Conservation (phyloP, 2,888 invertebrate genomes). For the Eubasilissa splendida region DNA sequence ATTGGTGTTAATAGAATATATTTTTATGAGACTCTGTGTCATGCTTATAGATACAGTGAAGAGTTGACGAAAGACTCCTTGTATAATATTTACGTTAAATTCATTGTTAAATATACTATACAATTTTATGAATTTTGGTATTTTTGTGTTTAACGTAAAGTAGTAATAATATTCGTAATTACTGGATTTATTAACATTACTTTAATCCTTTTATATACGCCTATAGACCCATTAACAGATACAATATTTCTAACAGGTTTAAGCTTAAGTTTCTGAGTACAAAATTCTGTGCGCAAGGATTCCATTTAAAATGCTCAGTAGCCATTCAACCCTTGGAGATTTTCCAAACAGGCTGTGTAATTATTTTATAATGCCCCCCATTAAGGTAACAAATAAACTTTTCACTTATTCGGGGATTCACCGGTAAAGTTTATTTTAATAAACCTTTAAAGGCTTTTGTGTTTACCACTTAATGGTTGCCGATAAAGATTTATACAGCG, state of each 20-base stretch:
- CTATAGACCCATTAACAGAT: constrained; percentile 6
- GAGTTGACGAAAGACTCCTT: no score
- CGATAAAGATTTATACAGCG: constrained; percentile 32
- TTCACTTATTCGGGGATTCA: constrained; percentile 40
- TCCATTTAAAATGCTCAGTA: constrained; percentile 16
- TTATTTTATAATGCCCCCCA: constrained; percentile 43
- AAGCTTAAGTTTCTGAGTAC: background rate
- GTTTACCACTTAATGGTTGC: constrained; percentile 27
- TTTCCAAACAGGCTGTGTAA: constrained; percentile 40
- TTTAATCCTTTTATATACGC: constrained; percentile 1
- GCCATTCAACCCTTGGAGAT: constrained; percentile 41
- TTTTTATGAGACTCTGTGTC: no score
- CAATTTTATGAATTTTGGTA: no score
- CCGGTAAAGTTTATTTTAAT: constrained; percentile 32
- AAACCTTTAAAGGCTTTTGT: constrained; percentile 32
- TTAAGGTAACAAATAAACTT: constrained; percentile 48
- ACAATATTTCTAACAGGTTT: constrained; percentile 19
- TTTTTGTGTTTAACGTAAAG: no score
- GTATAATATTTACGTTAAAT: no score
- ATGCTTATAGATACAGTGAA: no score
- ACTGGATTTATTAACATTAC: background rate
- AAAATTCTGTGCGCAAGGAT: background rate
- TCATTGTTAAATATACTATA: no score
- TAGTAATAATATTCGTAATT: no score
- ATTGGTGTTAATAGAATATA: no score